Evolutionary conservation across 2,797 vertebrate genomes (phyloP).

Genomic region (Columba guinea): DNA sequence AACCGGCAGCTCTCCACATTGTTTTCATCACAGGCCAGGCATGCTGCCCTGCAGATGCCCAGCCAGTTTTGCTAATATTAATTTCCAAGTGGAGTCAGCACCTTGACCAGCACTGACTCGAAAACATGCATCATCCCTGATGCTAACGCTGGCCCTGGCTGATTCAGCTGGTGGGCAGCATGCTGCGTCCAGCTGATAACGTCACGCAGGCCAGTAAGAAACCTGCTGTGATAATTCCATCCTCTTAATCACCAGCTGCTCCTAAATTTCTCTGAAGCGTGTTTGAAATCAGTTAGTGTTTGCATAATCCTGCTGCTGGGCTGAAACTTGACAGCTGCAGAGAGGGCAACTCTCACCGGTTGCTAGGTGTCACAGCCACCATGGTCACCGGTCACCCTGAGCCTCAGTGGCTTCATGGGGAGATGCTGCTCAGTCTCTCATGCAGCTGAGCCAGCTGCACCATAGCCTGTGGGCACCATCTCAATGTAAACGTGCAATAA

Average conservation of each 20-base stretch:
- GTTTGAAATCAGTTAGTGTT: not conserved
- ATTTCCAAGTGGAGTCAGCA: not conserved
- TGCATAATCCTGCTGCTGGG: not conserved
- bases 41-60: not conserved
- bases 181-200: not conserved
- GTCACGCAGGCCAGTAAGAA: not conserved
- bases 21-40: not conserved
- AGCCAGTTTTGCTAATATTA: not conserved
- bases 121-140: not conserved
- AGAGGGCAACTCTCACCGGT: not conserved
- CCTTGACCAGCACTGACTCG: not conserved
- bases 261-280: not conserved
- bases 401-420: fast-evolving
- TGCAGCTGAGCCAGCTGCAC: fast-evolving
- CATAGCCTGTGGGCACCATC: not conserved
- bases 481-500: not conserved
- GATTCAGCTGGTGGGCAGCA: not conserved
- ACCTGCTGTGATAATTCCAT: not conserved
- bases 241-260: constrained; percentile 28
- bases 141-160: not conserved
- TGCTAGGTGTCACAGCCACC: not conserved
- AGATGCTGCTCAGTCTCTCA: not conserved
- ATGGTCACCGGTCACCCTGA: fast-evolving
- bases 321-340: constrained; percentile 6
- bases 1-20: not conserved